Evolutionary conservation across 2,113 vertebrate species (phyloP).

Genomic region (Paratilapia polleni): DNA sequence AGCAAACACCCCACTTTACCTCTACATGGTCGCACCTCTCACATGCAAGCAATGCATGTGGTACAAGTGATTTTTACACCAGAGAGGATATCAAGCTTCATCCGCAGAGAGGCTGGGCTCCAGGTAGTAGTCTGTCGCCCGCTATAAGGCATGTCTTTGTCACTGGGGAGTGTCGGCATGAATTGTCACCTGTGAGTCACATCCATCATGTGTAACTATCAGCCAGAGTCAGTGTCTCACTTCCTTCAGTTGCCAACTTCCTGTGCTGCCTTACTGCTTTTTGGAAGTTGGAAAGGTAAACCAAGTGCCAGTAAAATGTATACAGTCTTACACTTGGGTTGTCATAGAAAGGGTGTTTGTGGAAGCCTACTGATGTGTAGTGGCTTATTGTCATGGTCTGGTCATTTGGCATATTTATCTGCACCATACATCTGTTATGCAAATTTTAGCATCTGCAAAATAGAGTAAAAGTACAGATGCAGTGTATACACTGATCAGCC

Average conservation of each 20-base stretch:
- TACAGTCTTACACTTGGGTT: neutral
- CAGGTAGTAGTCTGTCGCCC: conserved; percentile 42
- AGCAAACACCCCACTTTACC: conserved; percentile 34
- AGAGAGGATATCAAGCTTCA: conserved; percentile 34
- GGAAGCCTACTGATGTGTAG: neutral
- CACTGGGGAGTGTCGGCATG: conserved; percentile 61
- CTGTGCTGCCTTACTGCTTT: conserved; percentile 19
- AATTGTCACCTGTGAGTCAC: conserved; percentile 61
- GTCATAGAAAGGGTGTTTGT: neutral
- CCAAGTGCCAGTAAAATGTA: neutral
- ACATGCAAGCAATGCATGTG: conserved; percentile 26
- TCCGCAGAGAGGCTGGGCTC: conserved; percentile 12
- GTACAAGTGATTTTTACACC: conserved; percentile 49
- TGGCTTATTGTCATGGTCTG: neutral
- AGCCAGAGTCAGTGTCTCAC: conserved; percentile 53
- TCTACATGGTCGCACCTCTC: conserved; percentile 9
- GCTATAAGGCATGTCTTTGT: conserved; percentile 63
- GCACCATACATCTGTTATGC: neutral
- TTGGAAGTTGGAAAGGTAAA: neutral
- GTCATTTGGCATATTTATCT: neutral
- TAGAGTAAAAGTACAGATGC: neutral
- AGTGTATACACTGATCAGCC: too few species aligned
- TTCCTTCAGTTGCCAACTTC: conserved; percentile 16
- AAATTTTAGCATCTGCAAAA: neutral
- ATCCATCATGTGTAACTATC: conserved; percentile 67